These are phyloP conservation scores for Drosophila monieri DNA, from an alignment of 2,888 invertebrate species.

Conservation along the genomic window DNA sequence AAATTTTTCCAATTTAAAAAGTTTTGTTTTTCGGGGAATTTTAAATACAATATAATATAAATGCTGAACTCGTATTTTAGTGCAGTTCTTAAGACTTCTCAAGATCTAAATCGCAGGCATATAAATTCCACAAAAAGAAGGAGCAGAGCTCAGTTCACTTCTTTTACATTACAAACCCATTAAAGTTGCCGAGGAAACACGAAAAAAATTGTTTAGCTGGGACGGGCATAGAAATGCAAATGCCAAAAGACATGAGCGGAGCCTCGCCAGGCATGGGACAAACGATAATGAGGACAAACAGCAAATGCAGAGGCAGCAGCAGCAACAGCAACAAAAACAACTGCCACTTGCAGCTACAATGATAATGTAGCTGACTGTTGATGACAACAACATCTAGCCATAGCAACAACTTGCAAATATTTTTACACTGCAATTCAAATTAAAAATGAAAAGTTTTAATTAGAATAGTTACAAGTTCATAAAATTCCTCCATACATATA, in stretches of 20 bases:
- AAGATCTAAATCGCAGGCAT: slow-evolving; percentile 38
- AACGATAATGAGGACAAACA: slow-evolving; percentile 77
- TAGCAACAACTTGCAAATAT: slow-evolving; percentile 23
- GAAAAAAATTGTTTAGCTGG: slow-evolving; percentile 29
- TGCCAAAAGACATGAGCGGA: slow-evolving; percentile 71
- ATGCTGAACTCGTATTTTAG: slow-evolving; percentile 27
- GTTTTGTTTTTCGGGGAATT: slow-evolving; percentile 14
- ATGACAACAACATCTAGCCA: slow-evolving; percentile 37
- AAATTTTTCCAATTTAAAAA: slow-evolving; percentile 30
- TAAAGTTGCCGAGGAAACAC: slow-evolving; percentile 56
- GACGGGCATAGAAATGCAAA: slow-evolving; percentile 63
- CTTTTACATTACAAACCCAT: slow-evolving; percentile 76
- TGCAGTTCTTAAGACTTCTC: slow-evolving; percentile 38
- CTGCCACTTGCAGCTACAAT: slow-evolving; percentile 36
- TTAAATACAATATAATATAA: slow-evolving; percentile 8
- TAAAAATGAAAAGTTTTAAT: background rate
- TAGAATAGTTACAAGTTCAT: too few relatives aligned
- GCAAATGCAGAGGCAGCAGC: slow-evolving; percentile 56
- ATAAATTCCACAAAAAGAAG: slow-evolving; percentile 17
- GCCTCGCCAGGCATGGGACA: slow-evolving; percentile 50
- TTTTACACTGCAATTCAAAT: background rate
- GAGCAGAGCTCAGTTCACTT: slow-evolving; percentile 39
- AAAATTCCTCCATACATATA: too few relatives aligned
- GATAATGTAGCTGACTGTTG: slow-evolving; percentile 40
- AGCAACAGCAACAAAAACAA: slow-evolving; percentile 55